Percentiles rank a stretch among this genome's conserved stretches.
Conservation (phyloP, 2,888 invertebrate genomes). For the Cyaniris semiargus region DNA sequence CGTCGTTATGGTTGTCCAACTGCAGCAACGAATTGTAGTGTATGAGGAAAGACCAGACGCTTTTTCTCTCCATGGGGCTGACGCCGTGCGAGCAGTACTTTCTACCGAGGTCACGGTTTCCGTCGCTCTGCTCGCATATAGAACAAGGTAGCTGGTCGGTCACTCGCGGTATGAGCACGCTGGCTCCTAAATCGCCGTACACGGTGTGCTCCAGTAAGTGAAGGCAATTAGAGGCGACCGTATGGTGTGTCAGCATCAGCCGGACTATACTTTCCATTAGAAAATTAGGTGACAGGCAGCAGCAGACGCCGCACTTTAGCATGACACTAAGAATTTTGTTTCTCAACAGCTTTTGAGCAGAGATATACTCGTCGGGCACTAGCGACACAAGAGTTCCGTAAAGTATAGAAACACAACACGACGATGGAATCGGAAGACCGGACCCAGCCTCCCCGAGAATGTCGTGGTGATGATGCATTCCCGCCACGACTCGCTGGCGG, state of each 20-base stretch:
- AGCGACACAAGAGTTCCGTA: constrained; percentile 77
- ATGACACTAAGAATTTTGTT: constrained; percentile 77
- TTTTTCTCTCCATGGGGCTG: constrained; percentile 59
- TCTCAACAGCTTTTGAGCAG: constrained; percentile 62
- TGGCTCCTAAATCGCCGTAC: constrained; percentile 81
- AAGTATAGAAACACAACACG: constrained; percentile 80
- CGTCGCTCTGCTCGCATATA: constrained; percentile 64
- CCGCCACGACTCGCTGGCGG: constrained; percentile 61
- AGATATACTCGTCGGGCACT: constrained; percentile 66
- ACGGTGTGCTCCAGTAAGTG: constrained; percentile 80
- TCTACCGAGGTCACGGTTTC: constrained; percentile 51
- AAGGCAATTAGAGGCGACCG: constrained; percentile 66
- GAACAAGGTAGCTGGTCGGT: constrained; percentile 71
- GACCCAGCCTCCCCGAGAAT: constrained; percentile 74
- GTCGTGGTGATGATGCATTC: constrained; percentile 81
- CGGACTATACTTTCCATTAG: constrained; percentile 74
- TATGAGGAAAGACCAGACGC: constrained; percentile 80
- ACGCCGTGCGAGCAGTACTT: constrained; percentile 60
- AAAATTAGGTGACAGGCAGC: constrained; percentile 80
- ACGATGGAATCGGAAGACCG: constrained; percentile 63
- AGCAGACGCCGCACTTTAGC: constrained; percentile 81
- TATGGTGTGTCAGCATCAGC: constrained; percentile 66
- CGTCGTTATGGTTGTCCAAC: constrained; percentile 72
- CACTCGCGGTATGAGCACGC: constrained; percentile 55
- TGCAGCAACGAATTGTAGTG: constrained; percentile 80